Evolutionary conservation across 2,888 invertebrate genomes (phyloP).

Genomic region (Phengaris arion): DNA sequence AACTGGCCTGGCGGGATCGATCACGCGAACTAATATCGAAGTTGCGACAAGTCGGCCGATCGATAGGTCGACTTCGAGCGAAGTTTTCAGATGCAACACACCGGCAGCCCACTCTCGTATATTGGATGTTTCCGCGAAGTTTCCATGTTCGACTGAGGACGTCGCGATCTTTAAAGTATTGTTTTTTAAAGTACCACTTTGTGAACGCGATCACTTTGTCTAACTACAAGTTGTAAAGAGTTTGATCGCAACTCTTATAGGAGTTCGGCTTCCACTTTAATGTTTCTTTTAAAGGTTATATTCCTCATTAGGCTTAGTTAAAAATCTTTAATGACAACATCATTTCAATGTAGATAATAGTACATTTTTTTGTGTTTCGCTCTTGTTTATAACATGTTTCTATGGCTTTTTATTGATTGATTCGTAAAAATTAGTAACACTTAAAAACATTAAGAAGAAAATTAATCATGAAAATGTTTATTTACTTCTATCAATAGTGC

Average conservation of each 20-base stretch:
- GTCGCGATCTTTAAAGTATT: conserved; percentile 56
- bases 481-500: conserved; percentile 69
- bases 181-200: conserved; percentile 42
- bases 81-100: conserved; percentile 64
- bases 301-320: background rate
- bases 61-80: conserved; percentile 42
- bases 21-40: conserved; percentile 77
- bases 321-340: background rate
- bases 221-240: conserved; percentile 17
- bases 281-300: background rate
- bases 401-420: too few species aligned
- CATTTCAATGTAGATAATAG: too few species aligned
- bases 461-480: conserved; percentile 48
- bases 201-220: conserved; percentile 31
- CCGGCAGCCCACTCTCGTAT: conserved; percentile 61
- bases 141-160: conserved; percentile 50
- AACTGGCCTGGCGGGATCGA: conserved; percentile 71
- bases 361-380: too few species aligned
- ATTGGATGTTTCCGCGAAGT: conserved; percentile 71
- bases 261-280: conserved; percentile 2
- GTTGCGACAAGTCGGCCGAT: conserved; percentile 51
- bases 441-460: background rate
- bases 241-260: conserved; percentile 6
- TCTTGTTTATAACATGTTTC: too few species aligned
- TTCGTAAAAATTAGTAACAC: too few species aligned